These are phyloP conservation scores for Aphelocoma coerulescens DNA, from an alignment of 2,113 vertebrate genomes.

Conservation along the genomic window DNA sequence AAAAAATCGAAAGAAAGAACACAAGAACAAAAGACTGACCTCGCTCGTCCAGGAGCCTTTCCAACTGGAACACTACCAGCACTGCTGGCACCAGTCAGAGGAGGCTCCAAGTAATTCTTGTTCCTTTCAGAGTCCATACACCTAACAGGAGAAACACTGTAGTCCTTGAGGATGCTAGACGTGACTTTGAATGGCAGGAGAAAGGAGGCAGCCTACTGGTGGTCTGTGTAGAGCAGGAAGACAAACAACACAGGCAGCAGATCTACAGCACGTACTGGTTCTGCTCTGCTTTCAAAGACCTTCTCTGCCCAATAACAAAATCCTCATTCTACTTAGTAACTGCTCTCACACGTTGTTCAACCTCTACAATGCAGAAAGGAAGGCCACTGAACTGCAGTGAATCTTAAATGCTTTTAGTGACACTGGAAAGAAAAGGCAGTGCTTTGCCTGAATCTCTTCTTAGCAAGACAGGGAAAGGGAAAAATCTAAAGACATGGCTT, in stretches of 20 bases:
- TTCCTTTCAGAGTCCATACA: background rate
- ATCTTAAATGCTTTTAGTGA: background rate
- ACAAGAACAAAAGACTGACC: background rate
- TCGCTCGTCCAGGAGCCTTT: background rate
- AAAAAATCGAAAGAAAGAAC: background rate
- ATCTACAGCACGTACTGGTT: accelerated
- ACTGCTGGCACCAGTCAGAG: background rate
- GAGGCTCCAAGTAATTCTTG: background rate
- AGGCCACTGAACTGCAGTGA: background rate
- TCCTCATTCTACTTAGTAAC: background rate
- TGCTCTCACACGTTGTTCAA: background rate
- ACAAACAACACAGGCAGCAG: accelerated
- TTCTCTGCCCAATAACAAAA: background rate
- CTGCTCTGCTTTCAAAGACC: background rate
- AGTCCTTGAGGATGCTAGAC: background rate
- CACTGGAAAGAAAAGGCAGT: background rate
- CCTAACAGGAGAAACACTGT: background rate
- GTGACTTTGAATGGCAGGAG: background rate
- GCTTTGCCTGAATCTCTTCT: background rate
- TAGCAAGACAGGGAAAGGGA: background rate
- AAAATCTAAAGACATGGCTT: background rate
- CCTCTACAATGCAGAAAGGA: background rate
- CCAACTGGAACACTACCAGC: background rate
- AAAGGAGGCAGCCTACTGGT: accelerated
- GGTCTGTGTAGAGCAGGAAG: background rate